Evolutionary conservation across 2,888 invertebrate genomes (phyloP), one percentile per base, ranked within the genome.

Genomic region (Eristalis tenax): DNA sequence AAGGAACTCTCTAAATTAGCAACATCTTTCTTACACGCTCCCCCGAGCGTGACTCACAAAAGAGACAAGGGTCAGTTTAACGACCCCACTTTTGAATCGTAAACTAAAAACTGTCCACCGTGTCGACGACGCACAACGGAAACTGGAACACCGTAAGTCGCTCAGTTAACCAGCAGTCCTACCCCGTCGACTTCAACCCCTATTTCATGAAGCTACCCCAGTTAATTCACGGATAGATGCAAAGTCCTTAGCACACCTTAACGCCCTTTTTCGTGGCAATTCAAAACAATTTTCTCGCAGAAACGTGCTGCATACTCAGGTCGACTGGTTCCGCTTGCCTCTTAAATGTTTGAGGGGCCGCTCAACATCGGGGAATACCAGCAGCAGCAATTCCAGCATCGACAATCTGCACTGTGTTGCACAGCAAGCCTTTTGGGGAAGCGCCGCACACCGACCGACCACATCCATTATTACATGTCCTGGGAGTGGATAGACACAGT

Each of bases 401-500:
- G 81, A 77, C 85, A 85, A 77, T 85, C 80, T 80, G 84, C 71
- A 70, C 80, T 76, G 70, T 80, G 50, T 50, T 50, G 50, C 76
- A 63, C 71, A 65, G 57, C 73, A 69, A 81, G 57, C 73, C 81
- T 40, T 73, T 64, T 68, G 68, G 43, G 75, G 50, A 57, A 22
- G 56, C 22, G 56, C 66, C 59, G 59, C 61, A 70, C 63, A 40
- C 74, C 78, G 32, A 66, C 86, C 78, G 59, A 66, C 86, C 78
- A 38, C 82, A 83, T 71, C 64, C 70, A 82, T 86, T 78, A 86
- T 82, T 82, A 86, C 75, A 86, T 78, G 71, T 79, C 86, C 74
- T 83, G 82, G 78, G 82, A 82, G 28, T 8, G 35, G 70, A 28
- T 22, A 59, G 57, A 59, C 35, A 83, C 35, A 71, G 26, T 59